Conservation (phyloP, 2,797 vertebrate species). For the Pelodytes ibericus region DNA sequence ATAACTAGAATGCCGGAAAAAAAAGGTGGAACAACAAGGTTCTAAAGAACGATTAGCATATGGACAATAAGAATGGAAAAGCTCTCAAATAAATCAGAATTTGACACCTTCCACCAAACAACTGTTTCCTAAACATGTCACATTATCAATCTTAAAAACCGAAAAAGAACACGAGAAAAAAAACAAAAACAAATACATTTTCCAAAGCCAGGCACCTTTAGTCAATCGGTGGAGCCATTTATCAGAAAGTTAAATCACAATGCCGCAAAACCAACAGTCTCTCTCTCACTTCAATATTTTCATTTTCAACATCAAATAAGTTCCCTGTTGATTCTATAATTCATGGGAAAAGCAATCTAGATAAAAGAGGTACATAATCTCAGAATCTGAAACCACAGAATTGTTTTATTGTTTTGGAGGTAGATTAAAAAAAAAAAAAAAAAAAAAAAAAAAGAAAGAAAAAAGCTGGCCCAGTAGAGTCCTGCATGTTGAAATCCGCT, state of each 20-base stretch:
- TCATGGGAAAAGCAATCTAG: conserved; percentile 70
- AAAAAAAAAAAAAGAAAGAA: neutral
- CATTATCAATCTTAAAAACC: conserved; percentile 58
- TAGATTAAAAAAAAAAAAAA: conserved; percentile 59
- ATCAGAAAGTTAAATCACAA: conserved; percentile 61
- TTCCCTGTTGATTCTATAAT: conserved; percentile 79
- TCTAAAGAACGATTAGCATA: conserved; percentile 19
- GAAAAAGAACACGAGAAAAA: too few relatives aligned
- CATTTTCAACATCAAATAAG: conserved; percentile 71
- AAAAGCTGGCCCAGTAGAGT: conserved; percentile 51
- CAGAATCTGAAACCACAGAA: conserved; percentile 59
- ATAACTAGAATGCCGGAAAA: conserved; percentile 22
- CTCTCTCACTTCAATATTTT: conserved; percentile 73
- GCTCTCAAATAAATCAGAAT: conserved; percentile 30
- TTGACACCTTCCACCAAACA: conserved; percentile 33
- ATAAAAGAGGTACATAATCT: conserved; percentile 65
- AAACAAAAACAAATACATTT: conserved; percentile 57
- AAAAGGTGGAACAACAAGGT: neutral
- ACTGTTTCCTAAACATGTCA: conserved; percentile 54
- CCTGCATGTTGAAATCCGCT: conserved; percentile 59
- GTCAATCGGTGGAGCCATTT: conserved; percentile 53
- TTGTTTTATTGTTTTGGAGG: conserved; percentile 63
- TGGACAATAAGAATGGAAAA: neutral
- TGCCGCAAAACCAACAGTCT: conserved; percentile 60
- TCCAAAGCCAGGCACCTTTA: conserved; percentile 55